phyloP scores from a whole-genome alignment of 2,888 invertebrate species.

The Hyles lineata region DNA sequence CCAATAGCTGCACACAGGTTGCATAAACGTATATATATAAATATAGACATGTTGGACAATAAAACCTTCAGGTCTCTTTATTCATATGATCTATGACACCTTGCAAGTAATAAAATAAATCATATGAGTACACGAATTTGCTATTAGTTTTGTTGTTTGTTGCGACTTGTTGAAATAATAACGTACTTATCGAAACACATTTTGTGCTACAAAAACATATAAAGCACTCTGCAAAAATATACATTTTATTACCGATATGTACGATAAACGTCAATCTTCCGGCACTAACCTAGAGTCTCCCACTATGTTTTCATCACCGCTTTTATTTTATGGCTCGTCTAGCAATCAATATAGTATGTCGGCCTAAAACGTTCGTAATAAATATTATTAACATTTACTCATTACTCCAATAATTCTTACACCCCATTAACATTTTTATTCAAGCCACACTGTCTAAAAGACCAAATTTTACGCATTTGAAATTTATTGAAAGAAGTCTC shows the following conservation, averaged over 20 bases:
- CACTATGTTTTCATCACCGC: slow-evolving; percentile 30
- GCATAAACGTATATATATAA: background rate
- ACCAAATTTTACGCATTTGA: too few relatives aligned
- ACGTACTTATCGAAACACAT: slow-evolving; percentile 27
- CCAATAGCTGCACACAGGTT: background rate
- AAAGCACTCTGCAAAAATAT: slow-evolving; percentile 32
- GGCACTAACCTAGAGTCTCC: slow-evolving; percentile 20
- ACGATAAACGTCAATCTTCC: slow-evolving; percentile 29
- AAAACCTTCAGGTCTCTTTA: background rate
- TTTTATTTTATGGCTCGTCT: slow-evolving; percentile 34
- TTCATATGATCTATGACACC: background rate
- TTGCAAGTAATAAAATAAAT: background rate
- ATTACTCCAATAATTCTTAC: background rate
- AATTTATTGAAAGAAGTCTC: too few relatives aligned
- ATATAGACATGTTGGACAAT: background rate
- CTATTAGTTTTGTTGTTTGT: slow-evolving; percentile 27
- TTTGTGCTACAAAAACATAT: slow-evolving; percentile 30
- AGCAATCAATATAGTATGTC: slow-evolving; percentile 38
- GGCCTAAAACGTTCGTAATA: slow-evolving; percentile 3
- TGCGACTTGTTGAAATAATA: slow-evolving; percentile 7
- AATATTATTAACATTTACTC: background rate
- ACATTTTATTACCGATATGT: slow-evolving; percentile 35
- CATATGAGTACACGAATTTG: slow-evolving; percentile 1
- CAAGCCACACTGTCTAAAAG: too few relatives aligned
- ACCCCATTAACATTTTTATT: background rate